Conservation (phyloP, 2,888 invertebrate genomes). For the Rhagophthalmus giganteus region DNA sequence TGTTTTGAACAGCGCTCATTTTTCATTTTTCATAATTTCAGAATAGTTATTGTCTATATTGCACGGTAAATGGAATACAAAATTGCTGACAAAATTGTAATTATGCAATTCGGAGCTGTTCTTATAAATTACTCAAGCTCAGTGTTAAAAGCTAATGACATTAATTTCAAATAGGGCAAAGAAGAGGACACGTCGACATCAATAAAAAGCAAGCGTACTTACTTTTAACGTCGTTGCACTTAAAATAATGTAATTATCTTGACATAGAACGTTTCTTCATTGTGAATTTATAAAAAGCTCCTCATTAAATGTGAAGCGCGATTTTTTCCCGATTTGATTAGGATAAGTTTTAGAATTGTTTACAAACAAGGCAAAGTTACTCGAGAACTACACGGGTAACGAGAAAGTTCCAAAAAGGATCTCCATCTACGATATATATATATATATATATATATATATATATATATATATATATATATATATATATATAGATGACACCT, state of each 20-base stretch:
- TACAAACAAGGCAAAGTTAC: too few relatives aligned
- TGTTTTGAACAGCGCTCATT: background rate
- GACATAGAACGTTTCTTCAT: background rate
- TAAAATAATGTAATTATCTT: slow-evolving; percentile 15
- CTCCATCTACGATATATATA: background rate
- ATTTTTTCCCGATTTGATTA: background rate
- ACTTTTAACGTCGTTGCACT: slow-evolving; percentile 14
- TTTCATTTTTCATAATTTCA: background rate
- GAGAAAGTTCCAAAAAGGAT: background rate
- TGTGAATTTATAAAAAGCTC: background rate
- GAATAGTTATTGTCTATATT: too few relatives aligned
- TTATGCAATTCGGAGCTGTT: background rate
- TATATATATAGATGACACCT: too few relatives aligned
- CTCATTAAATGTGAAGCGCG: background rate
- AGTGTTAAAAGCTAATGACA: slow-evolving; percentile 7
- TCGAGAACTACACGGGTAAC: too few relatives aligned
- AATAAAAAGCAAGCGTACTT: background rate
- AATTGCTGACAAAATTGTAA: too few relatives aligned
- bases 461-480: too few relatives aligned
- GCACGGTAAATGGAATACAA: too few relatives aligned
- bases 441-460: too few relatives aligned
- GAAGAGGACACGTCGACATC: slow-evolving; percentile 5
- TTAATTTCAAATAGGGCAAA: slow-evolving; percentile 9
- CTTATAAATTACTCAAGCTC: slow-evolving; percentile 2
- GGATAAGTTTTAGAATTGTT: background rate